Percentiles rank a stretch among this genome's conserved stretches.
Evolutionary conservation across 1,140 invertebrate genomes (phyloP).

Genomic region (Orius insidiosus): DNA sequence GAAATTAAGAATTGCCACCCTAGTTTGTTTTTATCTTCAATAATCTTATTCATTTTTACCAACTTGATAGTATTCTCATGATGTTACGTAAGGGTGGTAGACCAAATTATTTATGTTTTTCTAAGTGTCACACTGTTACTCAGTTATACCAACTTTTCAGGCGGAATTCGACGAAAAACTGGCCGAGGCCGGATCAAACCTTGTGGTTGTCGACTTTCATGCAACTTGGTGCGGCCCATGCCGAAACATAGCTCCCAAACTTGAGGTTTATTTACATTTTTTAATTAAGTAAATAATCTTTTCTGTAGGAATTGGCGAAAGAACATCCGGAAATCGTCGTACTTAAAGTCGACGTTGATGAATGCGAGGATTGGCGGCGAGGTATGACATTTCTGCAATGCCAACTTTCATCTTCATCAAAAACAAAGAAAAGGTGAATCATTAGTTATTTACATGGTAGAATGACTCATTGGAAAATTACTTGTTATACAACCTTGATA

Average conservation of each 20-base stretch:
- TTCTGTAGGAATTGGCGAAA: slow-evolving; percentile 34
- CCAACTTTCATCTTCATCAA: slow-evolving; percentile 87
- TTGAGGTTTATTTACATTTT: slow-evolving; percentile 29
- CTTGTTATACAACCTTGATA: background rate
- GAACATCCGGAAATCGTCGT: slow-evolving; percentile 38
- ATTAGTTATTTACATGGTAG: too few relatives aligned
- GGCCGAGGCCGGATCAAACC: slow-evolving; percentile 51
- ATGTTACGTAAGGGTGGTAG: too few relatives aligned
- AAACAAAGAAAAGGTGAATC: slow-evolving; percentile 39
- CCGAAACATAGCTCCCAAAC: slow-evolving; percentile 71
- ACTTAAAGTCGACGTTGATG: slow-evolving; percentile 71
- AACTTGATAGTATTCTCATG: too few relatives aligned
- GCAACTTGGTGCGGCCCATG: slow-evolving; percentile 85
- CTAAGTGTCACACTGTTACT: too few relatives aligned
- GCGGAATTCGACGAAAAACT: slow-evolving; percentile 54
- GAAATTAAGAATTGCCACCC: too few relatives aligned
- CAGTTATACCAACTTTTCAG: slow-evolving; percentile 28
- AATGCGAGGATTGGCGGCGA: slow-evolving; percentile 62
- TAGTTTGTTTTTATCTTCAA: too few relatives aligned
- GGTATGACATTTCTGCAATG: slow-evolving; percentile 75
- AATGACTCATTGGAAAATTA: background rate
- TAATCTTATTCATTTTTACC: too few relatives aligned
- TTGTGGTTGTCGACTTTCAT: slow-evolving; percentile 81
- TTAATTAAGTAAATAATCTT: background rate
- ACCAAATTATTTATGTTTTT: too few relatives aligned